These are phyloP conservation scores for Yasuhikotakia modesta DNA, from an alignment of 2,797 vertebrate genomes.

Conservation along the genomic window DNA sequence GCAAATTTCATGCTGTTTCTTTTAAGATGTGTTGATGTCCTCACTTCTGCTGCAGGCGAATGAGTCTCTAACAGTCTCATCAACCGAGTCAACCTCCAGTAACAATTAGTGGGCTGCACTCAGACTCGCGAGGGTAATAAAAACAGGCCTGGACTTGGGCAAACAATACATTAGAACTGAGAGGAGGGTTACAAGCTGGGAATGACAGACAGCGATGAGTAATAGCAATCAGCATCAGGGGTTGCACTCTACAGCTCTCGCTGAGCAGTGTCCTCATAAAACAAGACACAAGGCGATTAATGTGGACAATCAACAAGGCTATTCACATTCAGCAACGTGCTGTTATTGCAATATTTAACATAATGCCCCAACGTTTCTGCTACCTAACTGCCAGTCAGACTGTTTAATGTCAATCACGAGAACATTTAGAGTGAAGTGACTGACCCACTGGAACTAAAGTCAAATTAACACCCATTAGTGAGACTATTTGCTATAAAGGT, in stretches of 20 bases:
- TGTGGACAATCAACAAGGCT: slow-evolving; percentile 8
- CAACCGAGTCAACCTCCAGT: slow-evolving; percentile 36
- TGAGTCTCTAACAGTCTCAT: slow-evolving; percentile 20
- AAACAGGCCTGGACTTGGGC: slow-evolving; percentile 23
- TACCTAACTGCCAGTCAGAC: slow-evolving; percentile 9
- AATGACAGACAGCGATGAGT: slow-evolving; percentile 33
- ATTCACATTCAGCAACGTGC: slow-evolving; percentile 25
- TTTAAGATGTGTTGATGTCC: slow-evolving; percentile 41
- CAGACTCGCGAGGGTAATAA: slow-evolving; percentile 26
- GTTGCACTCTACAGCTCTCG: slow-evolving; percentile 11
- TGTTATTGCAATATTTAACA: slow-evolving; percentile 17
- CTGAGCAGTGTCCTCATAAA: neutral
- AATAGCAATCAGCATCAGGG: slow-evolving; percentile 16
- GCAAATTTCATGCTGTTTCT: slow-evolving; percentile 34
- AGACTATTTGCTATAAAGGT: slow-evolving; percentile 28
- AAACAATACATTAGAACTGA: slow-evolving; percentile 39
- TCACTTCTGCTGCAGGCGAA: slow-evolving; percentile 31
- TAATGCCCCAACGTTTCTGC: slow-evolving; percentile 28
- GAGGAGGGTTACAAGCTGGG: slow-evolving; percentile 29
- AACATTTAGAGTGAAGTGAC: slow-evolving; percentile 11
- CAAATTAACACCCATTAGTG: slow-evolving; percentile 24
- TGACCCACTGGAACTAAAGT: slow-evolving; percentile 52
- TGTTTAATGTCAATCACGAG: slow-evolving; percentile 23
- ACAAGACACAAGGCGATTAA: slow-evolving; percentile 26
- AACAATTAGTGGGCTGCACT: slow-evolving; percentile 35